Base-by-base conservation (phyloP, 1,140 invertebrate genomes). In the Aradophagus sp. region DNA sequence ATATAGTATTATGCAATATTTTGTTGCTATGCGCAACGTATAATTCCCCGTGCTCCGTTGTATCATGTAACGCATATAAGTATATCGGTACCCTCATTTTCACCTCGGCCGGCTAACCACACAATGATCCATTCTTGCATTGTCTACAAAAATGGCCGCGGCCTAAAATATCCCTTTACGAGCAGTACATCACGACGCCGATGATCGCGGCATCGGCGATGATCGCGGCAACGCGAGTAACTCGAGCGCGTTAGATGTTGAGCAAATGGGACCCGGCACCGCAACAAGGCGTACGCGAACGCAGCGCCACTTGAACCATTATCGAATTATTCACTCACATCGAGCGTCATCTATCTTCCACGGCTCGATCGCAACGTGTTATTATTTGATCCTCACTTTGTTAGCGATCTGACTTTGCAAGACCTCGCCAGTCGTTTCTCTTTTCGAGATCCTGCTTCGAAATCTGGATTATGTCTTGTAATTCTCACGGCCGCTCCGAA, bases 331-430 rank as follows among this genome's bases (percentile, higher is more conserved):
- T 82, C 82, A 83, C 83, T 84, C 82, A 80, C 77, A 79, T 75
- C 76, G 81, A 63, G 68, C 78, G 79, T 79, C 77, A 83, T 84
- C 80, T 79, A 84, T 84, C 83, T 83, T 84, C 78, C 61, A 68
- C 65, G 61, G 56, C 76, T 42, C 77, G 75, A 79, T 80, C 79
- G 67, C 73, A 84, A 83, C 81, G 78, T 84, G 80, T 84, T 84
- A 84, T 84, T 84, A 84, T 84, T 84, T 81, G 80, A 84, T 84
- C 82, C 80, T 84, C 83, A 84, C 83, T 84, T 84, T 84, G 81
- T 84, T 84, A 83, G 82, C 78, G 75, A 84, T 84, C 80, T 76
- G 73, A 79, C 73, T 77, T 68, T 80, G 55, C 52, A 81, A 80
- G 74, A 72, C 73, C 61, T 73, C 36, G 34, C 20, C 38, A 32